A percentile compares a stretch with the other conserved stretches of the same genome.
These are phyloP conservation scores for Nannoperca obscura DNA, from an alignment of 2,797 vertebrate genomes.

Conservation along the genomic window DNA sequence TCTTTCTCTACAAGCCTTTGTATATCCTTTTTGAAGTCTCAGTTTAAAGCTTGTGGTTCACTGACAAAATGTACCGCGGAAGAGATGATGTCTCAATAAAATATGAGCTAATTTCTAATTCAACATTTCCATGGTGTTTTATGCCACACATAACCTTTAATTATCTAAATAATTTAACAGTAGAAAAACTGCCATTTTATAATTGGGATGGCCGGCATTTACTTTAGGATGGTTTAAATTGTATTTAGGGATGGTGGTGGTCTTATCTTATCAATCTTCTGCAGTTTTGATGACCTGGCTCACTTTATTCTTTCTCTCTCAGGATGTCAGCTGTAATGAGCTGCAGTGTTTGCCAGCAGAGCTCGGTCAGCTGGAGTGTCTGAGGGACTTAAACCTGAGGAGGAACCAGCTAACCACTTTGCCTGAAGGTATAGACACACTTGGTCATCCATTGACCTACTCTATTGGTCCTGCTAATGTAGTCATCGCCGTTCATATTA, in stretches of 20 bases:
- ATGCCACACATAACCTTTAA: too few relatives aligned
- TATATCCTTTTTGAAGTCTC: background rate
- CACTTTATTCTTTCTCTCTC: slow-evolving; percentile 3
- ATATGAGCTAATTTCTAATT: too few relatives aligned
- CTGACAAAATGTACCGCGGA: too few relatives aligned
- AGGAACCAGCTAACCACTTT: slow-evolving; percentile 89
- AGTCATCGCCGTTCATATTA: background rate
- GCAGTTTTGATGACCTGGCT: background rate
- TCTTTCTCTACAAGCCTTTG: background rate
- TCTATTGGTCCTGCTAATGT: fast-evolving
- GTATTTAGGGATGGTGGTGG: background rate
- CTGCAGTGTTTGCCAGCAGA: slow-evolving; percentile 89
- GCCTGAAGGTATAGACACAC: slow-evolving; percentile 86
- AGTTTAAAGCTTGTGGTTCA: background rate
- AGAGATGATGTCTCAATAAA: too few relatives aligned
- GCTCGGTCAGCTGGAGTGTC: slow-evolving; percentile 87
- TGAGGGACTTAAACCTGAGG: slow-evolving; percentile 91
- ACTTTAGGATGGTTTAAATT: too few relatives aligned
- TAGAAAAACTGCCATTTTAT: too few relatives aligned
- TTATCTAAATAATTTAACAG: too few relatives aligned
- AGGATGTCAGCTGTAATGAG: slow-evolving; percentile 96
- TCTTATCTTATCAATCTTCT: background rate
- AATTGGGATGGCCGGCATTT: too few relatives aligned
- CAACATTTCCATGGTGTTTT: too few relatives aligned
- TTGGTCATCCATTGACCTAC: background rate